Base-by-base conservation (phyloP, 2,113 vertebrate species). In the Glaucomys volans region DNA sequence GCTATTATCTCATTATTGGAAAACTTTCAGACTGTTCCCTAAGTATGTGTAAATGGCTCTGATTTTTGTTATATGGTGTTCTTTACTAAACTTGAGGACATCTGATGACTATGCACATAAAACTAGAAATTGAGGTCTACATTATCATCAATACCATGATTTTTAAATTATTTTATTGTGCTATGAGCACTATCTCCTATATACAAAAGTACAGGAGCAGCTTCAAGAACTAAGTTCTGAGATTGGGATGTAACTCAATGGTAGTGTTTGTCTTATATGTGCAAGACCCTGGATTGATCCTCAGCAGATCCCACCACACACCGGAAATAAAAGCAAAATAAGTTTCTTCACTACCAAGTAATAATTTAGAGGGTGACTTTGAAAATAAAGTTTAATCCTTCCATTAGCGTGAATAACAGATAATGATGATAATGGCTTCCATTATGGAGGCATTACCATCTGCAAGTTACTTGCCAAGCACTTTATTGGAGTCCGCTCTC, bases 301-400 rank as follows among this genome's bases (percentile, higher is more conserved):
- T 30, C 32, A 67, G 66, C 14, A 67, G 22, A 59, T 8, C 57
- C 57, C 57, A 24, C 57, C 24, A 59, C 57, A 24, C 57, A 59
- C 24, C 9, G 9, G 24, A 59, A 59, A 26, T 18, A 26, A 85
- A 82, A 59, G 40, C 37, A 59, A 59, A 10, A 47, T 17, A 28
- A 44, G 30, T 92, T 67, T 86, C 5, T 54, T 96, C 32, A 69
- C n/a, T 94, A 28, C 32, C 1, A 74, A 94, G 40, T 42, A 79
- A 37, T 90, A 42, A 95, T 77, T 54, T 42, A 80, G 72, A 90
- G 75, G 71, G n/a, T 95, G 88, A 95, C 91, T 95, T 96, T 95
- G 91, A 87, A 91, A 90, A 81, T 91, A 66, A 82, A 92, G 76
- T 75, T 92, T 40, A 77, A 47, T 80, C n/a, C 52, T 90, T 50